A percentile compares a stretch with the other conserved stretches of the same genome.
Evolutionary conservation across 2,888 invertebrate species (phyloP).

Genomic region (Eulithis testata): DNA sequence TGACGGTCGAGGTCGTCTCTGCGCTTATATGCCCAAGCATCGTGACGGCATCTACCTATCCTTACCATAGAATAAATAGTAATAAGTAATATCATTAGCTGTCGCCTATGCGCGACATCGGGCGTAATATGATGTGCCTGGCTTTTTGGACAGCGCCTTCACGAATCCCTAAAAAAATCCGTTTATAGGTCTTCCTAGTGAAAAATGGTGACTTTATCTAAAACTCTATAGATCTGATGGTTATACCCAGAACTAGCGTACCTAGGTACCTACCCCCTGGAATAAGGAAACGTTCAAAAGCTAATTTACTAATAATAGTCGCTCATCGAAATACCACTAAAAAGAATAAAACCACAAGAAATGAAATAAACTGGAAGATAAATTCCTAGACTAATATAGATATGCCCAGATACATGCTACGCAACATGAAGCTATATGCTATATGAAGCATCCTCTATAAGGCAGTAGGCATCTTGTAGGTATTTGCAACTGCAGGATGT

Average conservation of each 20-base stretch:
- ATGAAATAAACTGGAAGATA: neutral
- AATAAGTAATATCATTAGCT: constrained; percentile 4
- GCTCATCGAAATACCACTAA: too few species aligned
- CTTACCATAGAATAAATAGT: constrained; percentile 11
- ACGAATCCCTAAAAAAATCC: too few species aligned
- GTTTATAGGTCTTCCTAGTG: too few species aligned
- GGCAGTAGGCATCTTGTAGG: constrained; percentile 8
- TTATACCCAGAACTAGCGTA: too few species aligned
- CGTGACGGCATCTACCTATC: constrained; percentile 27
- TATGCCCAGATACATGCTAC: neutral
- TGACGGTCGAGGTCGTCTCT: constrained; percentile 26
- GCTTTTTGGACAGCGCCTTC: neutral
- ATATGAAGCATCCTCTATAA: constrained; percentile 1
- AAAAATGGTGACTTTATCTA: too few species aligned
- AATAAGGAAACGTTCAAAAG: too few species aligned
- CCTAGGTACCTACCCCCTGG: too few species aligned
- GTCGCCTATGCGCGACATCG: neutral
- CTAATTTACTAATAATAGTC: too few species aligned
- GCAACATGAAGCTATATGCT: neutral
- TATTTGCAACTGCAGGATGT: constrained; percentile 12
- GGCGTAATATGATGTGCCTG: neutral
- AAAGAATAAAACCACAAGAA: too few species aligned
- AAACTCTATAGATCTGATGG: too few species aligned
- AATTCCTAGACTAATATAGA: neutral
- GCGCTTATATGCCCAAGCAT: constrained; percentile 30